A percentile compares a stretch with the other conserved stretches of the same genome.
Conservation (phyloP, 2,113 vertebrate genomes). For the Mionectes macconnelli region DNA sequence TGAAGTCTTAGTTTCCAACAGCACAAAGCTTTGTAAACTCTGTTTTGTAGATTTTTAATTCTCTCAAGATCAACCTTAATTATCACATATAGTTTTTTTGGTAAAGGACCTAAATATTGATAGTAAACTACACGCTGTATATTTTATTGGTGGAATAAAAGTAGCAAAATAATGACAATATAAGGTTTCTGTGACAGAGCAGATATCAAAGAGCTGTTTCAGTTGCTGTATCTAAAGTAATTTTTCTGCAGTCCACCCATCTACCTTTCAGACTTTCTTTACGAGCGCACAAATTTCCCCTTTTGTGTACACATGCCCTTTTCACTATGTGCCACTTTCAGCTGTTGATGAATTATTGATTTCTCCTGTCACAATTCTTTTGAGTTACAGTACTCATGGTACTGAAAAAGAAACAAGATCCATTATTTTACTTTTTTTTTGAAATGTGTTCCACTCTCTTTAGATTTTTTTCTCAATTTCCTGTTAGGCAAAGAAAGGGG, state of each 20-base stretch:
- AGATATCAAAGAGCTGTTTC: not conserved
- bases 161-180: not conserved
- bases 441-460: not conserved
- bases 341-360: constrained; percentile 63
- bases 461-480: not conserved
- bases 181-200: not conserved
- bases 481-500: not conserved
- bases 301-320: constrained; percentile 31
- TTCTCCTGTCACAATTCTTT: constrained; percentile 42
- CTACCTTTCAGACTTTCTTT: not conserved
- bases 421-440: not conserved
- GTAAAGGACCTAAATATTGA: not conserved
- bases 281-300: constrained; percentile 4
- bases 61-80: not conserved
- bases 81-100: not conserved
- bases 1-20: not conserved
- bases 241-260: not conserved
- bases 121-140: not conserved
- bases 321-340: constrained; percentile 20
- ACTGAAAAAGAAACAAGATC: constrained; percentile 10
- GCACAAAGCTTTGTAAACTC: not conserved
- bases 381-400: constrained; percentile 8
- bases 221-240: not conserved
- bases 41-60: not conserved
- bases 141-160: not conserved